These are phyloP conservation scores for Microtus richardsoni DNA, from an alignment of 2,113 vertebrate genomes.

Conservation along the genomic window DNA sequence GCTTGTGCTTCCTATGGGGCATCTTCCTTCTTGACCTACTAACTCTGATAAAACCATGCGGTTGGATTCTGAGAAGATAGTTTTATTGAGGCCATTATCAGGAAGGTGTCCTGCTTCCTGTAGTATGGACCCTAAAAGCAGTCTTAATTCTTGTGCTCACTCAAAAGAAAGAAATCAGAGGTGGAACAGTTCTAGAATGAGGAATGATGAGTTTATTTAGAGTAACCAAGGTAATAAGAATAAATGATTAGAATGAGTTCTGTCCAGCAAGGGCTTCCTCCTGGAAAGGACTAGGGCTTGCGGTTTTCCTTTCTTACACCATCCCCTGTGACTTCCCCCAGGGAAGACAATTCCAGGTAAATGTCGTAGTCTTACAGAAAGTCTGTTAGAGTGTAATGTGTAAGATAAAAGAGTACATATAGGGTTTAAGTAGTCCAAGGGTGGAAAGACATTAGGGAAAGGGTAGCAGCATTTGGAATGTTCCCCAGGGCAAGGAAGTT, in stretches of 20 bases:
- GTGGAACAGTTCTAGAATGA: neutral
- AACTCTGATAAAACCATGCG: neutral
- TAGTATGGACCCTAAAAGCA: neutral
- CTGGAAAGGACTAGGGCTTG: too few species aligned
- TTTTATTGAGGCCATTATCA: neutral
- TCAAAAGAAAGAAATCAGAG: neutral
- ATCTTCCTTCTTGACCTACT: neutral
- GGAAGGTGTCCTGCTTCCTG: neutral
- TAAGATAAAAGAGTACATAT: neutral
- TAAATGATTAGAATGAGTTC: neutral
- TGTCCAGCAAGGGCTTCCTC: neutral
- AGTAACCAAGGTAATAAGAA: neutral
- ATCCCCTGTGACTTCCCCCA: neutral
- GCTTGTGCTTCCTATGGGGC: too few species aligned
- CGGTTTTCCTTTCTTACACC: neutral
- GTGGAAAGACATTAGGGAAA: neutral
- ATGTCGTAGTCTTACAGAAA: neutral
- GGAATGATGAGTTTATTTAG: neutral
- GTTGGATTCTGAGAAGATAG: neutral
- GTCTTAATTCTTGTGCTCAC: neutral
- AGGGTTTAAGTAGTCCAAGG: neutral
- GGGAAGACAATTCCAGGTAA: neutral
- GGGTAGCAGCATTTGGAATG: accelerated
- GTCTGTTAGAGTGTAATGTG: neutral
- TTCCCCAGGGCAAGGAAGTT: neutral